Base-by-base conservation (phyloP, 2,797 vertebrate species). In the Miichthys miiuy region DNA sequence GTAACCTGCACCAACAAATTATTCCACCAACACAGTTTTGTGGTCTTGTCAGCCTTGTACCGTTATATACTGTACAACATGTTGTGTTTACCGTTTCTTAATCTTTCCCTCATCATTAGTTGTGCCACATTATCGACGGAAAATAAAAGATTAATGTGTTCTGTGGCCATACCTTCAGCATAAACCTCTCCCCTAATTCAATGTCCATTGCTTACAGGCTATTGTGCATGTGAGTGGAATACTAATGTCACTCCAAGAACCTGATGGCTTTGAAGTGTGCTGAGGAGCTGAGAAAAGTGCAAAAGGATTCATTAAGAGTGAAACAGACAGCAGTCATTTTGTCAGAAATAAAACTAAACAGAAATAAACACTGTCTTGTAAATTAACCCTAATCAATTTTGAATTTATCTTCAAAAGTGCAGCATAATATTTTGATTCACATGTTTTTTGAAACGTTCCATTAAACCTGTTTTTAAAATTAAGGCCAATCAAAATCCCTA, bases 141-240 rank as follows among this genome's bases (percentile, higher is more conserved):
- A 88, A 82, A 93, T 91, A 83, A 92, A 93, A 93, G 88, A 94
- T 92, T 80, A 80, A 92, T 92, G 87, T 81, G 72, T 75, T 89
- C 73, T 73, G 68, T 75, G 82, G 85, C 87, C 81, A 88, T 91
- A 90, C 84, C 87, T 89, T 80, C 75, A 88, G 87, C 85, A 88
- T 92, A 90, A 88, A 91, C 75, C 83, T 86, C 82, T 83, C 84
- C 81, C 76, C 82, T 92, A 91, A 92, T 90, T 92, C 90, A 92
- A 83, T 82, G 80, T 63, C 78, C 71, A 89, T 90, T 88, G 90
- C 90, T 93, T 91, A 89, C 75, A 89, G 89, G 85, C 79, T 87
- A 77, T 85, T 83, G 87, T 78, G 72, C 80, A 76, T 72, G 86
- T 87, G 91, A 82, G 79, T 73, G 64, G 93, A 94, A 95, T 93